Percentiles rank a stretch among this genome's conserved stretches.
phyloP scores from a whole-genome alignment of 2,113 vertebrate genomes.

The Cervus canadensis region DNA sequence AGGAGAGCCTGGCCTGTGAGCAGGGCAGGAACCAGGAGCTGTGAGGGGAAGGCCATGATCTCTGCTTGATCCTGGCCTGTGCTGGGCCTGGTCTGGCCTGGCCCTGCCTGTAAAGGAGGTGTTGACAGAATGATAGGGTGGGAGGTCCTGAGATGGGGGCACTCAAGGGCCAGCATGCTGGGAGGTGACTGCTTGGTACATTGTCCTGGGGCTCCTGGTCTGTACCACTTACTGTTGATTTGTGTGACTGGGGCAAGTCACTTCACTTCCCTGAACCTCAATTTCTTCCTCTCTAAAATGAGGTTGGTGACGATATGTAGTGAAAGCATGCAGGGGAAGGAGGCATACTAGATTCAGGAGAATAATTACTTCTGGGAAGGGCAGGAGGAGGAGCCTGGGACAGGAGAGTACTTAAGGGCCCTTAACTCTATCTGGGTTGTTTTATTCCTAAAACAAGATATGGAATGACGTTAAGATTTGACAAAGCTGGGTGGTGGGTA shows the following conservation, averaged over 20 bases:
- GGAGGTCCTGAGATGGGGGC: conserved; percentile 65
- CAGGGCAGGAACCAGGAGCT: background rate
- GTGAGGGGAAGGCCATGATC: background rate
- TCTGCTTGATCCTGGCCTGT: background rate
- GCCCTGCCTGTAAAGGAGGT: conserved; percentile 57
- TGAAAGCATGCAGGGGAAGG: background rate
- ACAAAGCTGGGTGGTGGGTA: background rate
- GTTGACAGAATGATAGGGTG: conserved; percentile 73
- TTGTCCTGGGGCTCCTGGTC: conserved; percentile 46
- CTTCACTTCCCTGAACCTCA: background rate
- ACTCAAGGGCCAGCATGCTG: conserved; percentile 65
- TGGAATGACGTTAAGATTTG: background rate
- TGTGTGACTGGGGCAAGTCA: background rate
- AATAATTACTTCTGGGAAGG: background rate
- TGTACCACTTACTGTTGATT: background rate
- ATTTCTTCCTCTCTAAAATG: conserved; percentile 16
- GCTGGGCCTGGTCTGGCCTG: conserved; percentile 40
- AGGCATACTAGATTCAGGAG: background rate
- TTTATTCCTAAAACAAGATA: background rate
- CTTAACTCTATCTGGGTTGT: background rate
- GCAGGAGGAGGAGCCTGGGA: background rate
- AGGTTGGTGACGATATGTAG: background rate
- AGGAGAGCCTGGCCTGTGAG: background rate
- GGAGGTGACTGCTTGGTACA: conserved; percentile 64
- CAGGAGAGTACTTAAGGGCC: background rate